Percentiles rank a stretch among this genome's conserved stretches.
These are phyloP conservation scores for Reticulitermes lucifugus DNA, from an alignment of 2,888 invertebrate genomes.

Conservation along the genomic window DNA sequence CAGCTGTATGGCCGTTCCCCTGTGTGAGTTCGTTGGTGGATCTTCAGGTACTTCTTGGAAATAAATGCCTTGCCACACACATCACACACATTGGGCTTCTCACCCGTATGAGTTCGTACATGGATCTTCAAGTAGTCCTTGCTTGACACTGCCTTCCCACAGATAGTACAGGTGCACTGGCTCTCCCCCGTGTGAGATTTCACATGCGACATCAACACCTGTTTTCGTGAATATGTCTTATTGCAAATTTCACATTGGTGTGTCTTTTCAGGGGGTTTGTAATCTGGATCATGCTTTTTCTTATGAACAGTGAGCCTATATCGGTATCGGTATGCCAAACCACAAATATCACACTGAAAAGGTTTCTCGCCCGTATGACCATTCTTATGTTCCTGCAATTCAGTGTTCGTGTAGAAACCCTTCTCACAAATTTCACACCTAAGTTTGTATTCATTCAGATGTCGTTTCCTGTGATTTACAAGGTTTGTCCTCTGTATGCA, in stretches of 20 bases:
- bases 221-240: constrained; percentile 62
- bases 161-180: constrained; percentile 71
- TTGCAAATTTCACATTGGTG: constrained; percentile 62
- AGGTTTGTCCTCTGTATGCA: constrained; percentile 50
- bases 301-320: constrained; percentile 57
- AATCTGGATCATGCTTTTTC: constrained; percentile 60
- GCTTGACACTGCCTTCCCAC: constrained; percentile 71
- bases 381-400: constrained; percentile 70
- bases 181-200: constrained; percentile 62
- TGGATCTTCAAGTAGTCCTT: constrained; percentile 73
- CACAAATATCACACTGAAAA: constrained; percentile 66
- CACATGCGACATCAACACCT: constrained; percentile 62
- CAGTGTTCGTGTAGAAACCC: constrained; percentile 66
- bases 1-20: constrained; percentile 58
- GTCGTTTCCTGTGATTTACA: constrained; percentile 50
- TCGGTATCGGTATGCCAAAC: constrained; percentile 47
- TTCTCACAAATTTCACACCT: constrained; percentile 68
- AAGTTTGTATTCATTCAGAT: constrained; percentile 52
- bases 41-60: constrained; percentile 55
- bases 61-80: constrained; percentile 63
- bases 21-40: constrained; percentile 60
- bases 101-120: constrained; percentile 71
- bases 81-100: constrained; percentile 72
- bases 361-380: constrained; percentile 69
- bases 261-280: constrained; percentile 61